A percentile compares a stretch with the other conserved stretches of the same genome.
phyloP scores from a whole-genome alignment of 2,797 vertebrate genomes.

The Muscicapa comitata region DNA sequence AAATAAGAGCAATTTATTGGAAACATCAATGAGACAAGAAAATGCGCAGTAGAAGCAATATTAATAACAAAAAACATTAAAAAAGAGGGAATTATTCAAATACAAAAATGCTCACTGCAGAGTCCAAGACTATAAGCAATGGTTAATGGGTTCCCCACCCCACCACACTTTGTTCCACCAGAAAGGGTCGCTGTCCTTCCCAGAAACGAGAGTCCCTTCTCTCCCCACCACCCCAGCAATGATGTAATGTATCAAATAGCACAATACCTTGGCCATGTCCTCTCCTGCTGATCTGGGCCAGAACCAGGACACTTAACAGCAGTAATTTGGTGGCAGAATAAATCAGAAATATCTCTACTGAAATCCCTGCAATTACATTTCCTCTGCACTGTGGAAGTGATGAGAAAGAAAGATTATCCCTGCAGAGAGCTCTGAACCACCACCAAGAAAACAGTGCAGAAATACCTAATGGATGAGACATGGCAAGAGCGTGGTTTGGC shows the following conservation, averaged over 20 bases:
- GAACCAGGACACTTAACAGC: background rate
- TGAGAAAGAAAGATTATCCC: background rate
- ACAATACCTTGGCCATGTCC: background rate
- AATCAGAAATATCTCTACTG: background rate
- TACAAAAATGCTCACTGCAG: background rate
- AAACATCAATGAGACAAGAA: background rate
- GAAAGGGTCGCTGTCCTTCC: rapidly evolving
- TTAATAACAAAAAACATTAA: background rate
- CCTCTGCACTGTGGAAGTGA: background rate
- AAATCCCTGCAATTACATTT: background rate
- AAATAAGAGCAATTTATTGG: background rate
- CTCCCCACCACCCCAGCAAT: background rate
- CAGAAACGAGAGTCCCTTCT: background rate
- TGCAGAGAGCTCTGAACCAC: background rate
- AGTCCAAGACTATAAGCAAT: background rate
- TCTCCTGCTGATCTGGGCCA: background rate
- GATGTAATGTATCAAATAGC: background rate
- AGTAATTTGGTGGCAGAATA: background rate
- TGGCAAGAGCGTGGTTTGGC: background rate
- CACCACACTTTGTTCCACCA: rapidly evolving
- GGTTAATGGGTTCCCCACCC: background rate
- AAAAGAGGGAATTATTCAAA: background rate
- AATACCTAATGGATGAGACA: background rate
- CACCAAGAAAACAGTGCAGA: background rate
- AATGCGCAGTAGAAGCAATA: background rate